phyloP scores from a whole-genome alignment of 2,113 vertebrate species.

The Pavo muticus region DNA sequence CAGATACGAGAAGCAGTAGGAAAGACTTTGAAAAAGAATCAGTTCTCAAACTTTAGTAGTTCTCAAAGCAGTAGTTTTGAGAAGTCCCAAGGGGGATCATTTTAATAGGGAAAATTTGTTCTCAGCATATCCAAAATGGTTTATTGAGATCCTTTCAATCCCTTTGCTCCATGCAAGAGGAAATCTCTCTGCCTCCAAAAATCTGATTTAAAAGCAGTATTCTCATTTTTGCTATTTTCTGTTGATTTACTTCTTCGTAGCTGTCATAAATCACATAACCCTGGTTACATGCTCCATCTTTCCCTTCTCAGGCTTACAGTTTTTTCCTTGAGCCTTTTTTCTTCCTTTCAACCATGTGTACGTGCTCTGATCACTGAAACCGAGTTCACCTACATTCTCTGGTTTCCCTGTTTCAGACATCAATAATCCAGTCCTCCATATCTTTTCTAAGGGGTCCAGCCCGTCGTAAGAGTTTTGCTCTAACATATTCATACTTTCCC shows the following conservation, averaged over 20 bases:
- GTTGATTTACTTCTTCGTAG: not conserved
- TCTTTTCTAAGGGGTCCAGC: not conserved
- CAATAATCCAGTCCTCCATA: fast-evolving
- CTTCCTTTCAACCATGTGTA: not conserved
- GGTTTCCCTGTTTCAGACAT: not conserved
- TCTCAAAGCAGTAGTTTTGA: not conserved
- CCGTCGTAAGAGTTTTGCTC: not conserved
- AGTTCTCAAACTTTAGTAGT: not conserved
- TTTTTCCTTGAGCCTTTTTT: not conserved
- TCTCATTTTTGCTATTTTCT: not conserved
- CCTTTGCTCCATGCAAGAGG: not conserved
- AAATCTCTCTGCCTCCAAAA: not conserved
- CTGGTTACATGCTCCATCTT: not conserved
- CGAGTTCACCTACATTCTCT: not conserved
- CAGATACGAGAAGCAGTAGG: not conserved
- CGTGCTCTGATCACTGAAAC: not conserved
- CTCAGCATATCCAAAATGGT: not conserved
- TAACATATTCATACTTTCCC: fast-evolving
- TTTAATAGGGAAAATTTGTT: not conserved
- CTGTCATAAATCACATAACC: not conserved
- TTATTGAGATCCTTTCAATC: not conserved
- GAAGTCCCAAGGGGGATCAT: not conserved
- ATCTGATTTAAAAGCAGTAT: not conserved
- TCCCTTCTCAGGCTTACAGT: not conserved
- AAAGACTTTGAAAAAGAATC: not conserved